Evolutionary conservation across 2,888 invertebrate genomes (phyloP).

Genomic region (Cataglyphis albicans): DNA sequence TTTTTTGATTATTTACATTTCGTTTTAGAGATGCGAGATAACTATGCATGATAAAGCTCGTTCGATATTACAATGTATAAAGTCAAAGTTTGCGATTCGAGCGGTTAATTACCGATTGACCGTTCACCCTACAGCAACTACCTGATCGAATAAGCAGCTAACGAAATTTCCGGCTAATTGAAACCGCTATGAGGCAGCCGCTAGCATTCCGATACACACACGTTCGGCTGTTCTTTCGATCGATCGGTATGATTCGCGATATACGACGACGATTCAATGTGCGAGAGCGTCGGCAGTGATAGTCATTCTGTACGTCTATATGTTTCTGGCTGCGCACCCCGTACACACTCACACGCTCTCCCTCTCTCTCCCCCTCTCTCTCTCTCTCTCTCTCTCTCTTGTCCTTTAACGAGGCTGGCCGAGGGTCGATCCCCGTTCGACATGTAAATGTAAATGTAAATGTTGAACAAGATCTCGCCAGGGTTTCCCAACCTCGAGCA

Average conservation of each 20-base stretch:
- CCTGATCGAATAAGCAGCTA: slow-evolving; percentile 57
- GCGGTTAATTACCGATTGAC: slow-evolving; percentile 57
- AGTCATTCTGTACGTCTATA: slow-evolving; percentile 62
- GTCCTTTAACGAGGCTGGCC: slow-evolving; percentile 77
- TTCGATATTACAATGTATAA: slow-evolving; percentile 52
- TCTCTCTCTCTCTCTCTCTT: slow-evolving; percentile 38
- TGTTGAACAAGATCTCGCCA: slow-evolving; percentile 80
- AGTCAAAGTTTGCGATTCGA: slow-evolving; percentile 53
- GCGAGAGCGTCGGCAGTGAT: slow-evolving; percentile 67
- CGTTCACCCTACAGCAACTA: slow-evolving; percentile 56
- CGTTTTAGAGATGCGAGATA: slow-evolving; percentile 8
- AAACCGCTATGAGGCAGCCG: slow-evolving; percentile 51
- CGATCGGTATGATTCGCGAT: slow-evolving; percentile 75
- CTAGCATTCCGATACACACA: slow-evolving; percentile 53
- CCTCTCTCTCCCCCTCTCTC: slow-evolving; percentile 21
- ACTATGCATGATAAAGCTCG: slow-evolving; percentile 29
- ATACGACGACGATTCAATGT: slow-evolving; percentile 62
- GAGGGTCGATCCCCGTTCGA: slow-evolving; percentile 82
- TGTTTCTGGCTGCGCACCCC: slow-evolving; percentile 46
- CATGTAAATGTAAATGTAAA: slow-evolving; percentile 84
- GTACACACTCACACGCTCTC: slow-evolving; percentile 29
- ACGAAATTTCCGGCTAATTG: slow-evolving; percentile 57
- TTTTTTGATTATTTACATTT: slow-evolving; percentile 3
- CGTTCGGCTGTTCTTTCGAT: slow-evolving; percentile 67
- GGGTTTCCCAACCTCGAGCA: slow-evolving; percentile 71